Percentiles rank a stretch among this genome's conserved stretches.
phyloP scores from a whole-genome alignment of 2,888 invertebrate genomes.

The Ferdinandea cuprea region DNA sequence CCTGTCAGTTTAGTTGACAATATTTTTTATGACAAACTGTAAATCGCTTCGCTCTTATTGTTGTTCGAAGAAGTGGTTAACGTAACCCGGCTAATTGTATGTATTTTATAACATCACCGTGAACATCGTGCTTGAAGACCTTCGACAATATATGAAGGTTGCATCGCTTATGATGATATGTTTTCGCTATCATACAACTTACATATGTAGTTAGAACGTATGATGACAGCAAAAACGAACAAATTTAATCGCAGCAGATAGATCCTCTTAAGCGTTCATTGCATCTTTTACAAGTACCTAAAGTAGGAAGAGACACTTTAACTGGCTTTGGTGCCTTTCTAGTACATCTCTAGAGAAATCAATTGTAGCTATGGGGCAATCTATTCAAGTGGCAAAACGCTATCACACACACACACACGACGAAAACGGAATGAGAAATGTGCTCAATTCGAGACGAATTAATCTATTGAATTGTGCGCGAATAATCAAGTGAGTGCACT shows the following conservation, averaged over 20 bases:
- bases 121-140: conserved; percentile 29
- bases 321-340: conserved; percentile 29
- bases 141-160: conserved; percentile 59
- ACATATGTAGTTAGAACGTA: background rate
- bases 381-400: conserved; percentile 69
- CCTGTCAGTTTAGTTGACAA: conserved; percentile 30
- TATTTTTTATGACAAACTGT: conserved; percentile 14
- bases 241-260: conserved; percentile 30
- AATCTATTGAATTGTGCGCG: conserved; percentile 62
- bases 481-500: conserved; percentile 41
- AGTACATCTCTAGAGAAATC: conserved; percentile 32
- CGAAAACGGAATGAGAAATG: conserved; percentile 61
- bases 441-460: conserved; percentile 64
- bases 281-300: conserved; percentile 51
- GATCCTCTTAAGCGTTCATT: conserved; percentile 66
- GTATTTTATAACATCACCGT: background rate
- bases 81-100: conserved; percentile 42
- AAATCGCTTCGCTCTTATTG: conserved; percentile 10
- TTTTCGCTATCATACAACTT: conserved; percentile 1
- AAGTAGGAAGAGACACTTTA: conserved; percentile 67
- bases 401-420: too few relatives aligned
- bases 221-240: background rate
- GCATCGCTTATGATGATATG: conserved; percentile 4
- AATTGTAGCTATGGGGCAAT: conserved; percentile 55
- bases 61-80: conserved; percentile 41